Base-by-base conservation (phyloP, 64 coral and sea anemone species). In the Stichodactyla helianthus region DNA sequence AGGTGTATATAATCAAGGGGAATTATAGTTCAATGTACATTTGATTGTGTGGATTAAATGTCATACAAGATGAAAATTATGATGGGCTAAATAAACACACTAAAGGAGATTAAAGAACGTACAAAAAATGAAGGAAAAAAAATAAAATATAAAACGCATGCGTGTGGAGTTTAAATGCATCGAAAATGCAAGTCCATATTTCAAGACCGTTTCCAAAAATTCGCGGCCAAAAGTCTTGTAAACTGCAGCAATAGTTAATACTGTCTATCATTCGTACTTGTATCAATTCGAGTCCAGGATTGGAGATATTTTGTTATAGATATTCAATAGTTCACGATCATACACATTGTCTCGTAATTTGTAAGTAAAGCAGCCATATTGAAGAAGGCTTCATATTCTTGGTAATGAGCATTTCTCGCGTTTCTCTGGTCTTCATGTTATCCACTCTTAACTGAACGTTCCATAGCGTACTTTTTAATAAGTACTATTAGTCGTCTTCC, bases 401-500 rank as follows among this genome's bases (percentile, higher is more conserved):
- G 35, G 35, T 44, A 44, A 44, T 44, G 35, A 44, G 1, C 35
- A 44, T 44, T 44, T 44, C 35, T 44, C 35, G 35, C 35, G 1
- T 44, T 44, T 44, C 35, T 44, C 35, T 44, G 35, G 35, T 3
- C 35, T 44, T 44, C 35, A 44, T 44, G 2, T 44, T 3, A 44
- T 44, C 35, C 35, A 44, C 35, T 44, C 35, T 44, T 3, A 1
- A 44, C 14, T 58, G 8, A 58, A 11, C 55, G 9, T 65, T 22
- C 19, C 5, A 18, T n/a, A 65, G 18, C 62, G 68, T 26, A 74
- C 25, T 31, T 9, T 74, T 11, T n/a, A 74, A 27, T 11, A 27
- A 74, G 25, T 4, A 13, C 65, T 50, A 63, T 35, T n/a, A n/a
- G n/a, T 61, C 26, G 55, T 84, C 25, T 23, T 76, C 78, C 97